phyloP scores from a whole-genome alignment of 2,888 invertebrate species.

The Buathra laborator region DNA sequence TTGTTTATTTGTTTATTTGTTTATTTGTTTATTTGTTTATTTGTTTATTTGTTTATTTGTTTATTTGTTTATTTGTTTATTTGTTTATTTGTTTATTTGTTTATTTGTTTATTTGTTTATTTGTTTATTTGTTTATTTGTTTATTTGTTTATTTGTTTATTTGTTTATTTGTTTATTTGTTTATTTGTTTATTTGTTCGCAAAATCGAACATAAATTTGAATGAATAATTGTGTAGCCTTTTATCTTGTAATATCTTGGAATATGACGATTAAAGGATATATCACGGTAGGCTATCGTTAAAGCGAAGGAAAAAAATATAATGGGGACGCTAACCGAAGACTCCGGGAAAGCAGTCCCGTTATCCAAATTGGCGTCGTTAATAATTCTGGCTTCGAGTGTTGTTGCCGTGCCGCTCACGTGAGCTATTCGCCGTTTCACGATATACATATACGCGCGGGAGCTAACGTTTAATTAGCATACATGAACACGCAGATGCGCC shows the following conservation, averaged over 20 bases:
- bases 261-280: too few species aligned
- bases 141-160: too few species aligned
- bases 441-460: constrained; percentile 19
- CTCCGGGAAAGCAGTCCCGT: constrained; percentile 51
- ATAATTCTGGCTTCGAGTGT: constrained; percentile 71
- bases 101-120: too few species aligned
- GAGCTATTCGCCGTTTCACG: constrained; percentile 19
- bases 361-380: constrained; percentile 72
- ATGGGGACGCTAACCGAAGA: background rate
- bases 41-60: too few species aligned
- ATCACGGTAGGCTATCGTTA: background rate
- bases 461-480: constrained; percentile 64
- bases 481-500: constrained; percentile 53
- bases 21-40: too few species aligned
- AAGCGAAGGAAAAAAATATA: background rate
- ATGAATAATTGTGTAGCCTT: background rate
- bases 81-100: too few species aligned
- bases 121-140: too few species aligned
- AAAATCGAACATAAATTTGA: background rate
- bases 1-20: too few species aligned
- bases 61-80: too few species aligned
- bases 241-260: background rate
- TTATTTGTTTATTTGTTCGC: background rate
- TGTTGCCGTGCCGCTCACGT: constrained; percentile 41
- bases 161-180: too few species aligned